Evolutionary conservation across 2,888 invertebrate genomes (phyloP).

Genomic region (Cephus runcator): DNA sequence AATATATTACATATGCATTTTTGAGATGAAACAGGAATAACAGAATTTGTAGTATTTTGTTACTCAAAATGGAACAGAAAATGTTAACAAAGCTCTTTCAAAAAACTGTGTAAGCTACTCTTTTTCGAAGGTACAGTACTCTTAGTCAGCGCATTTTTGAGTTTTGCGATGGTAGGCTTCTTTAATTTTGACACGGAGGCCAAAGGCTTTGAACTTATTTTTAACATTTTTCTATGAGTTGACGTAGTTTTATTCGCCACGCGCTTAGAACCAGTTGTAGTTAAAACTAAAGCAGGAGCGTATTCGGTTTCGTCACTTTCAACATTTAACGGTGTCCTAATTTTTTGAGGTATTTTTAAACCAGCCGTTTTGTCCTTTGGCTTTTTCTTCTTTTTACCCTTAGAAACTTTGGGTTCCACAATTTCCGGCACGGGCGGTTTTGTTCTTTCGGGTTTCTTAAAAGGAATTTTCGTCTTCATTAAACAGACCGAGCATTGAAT

Average conservation of each 20-base stretch:
- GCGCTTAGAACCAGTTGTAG: neutral
- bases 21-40: neutral
- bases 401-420: conserved; percentile 16
- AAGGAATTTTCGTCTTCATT: conserved; percentile 35
- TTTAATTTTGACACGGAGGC: conserved; percentile 39
- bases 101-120: conserved; percentile 50
- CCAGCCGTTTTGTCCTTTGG: conserved; percentile 64
- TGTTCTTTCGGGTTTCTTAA: conserved; percentile 43
- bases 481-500: conserved; percentile 52
- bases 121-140: conserved; percentile 35
- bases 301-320: conserved; percentile 13
- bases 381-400: conserved; percentile 55
- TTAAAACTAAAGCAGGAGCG: conserved; percentile 28
- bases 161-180: conserved; percentile 45
- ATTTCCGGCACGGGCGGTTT: conserved; percentile 20
- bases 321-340: conserved; percentile 15
- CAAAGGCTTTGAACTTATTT: conserved; percentile 25
- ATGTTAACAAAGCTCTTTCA: conserved; percentile 44
- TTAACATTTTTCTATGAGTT: conserved; percentile 21
- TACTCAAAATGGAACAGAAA: no score
- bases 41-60: no score
- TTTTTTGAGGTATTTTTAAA: conserved; percentile 50
- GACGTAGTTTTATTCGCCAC: conserved; percentile 11
- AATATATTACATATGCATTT: neutral
- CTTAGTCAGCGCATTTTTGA: conserved; percentile 46